phyloP scores from a whole-genome alignment of 2,113 vertebrate species.

The Seriola rivoliana region DNA sequence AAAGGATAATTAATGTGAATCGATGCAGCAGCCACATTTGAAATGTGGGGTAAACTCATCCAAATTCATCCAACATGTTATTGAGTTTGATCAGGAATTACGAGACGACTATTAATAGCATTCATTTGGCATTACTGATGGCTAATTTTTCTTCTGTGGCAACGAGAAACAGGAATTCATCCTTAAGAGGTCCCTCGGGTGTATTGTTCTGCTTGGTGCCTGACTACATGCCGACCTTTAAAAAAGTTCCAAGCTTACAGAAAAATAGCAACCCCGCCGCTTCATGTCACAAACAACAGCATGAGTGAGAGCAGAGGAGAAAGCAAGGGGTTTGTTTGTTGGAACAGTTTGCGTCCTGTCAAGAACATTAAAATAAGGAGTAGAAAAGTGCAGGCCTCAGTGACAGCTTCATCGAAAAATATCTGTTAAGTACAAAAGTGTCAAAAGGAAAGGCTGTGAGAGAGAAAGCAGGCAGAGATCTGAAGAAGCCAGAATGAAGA shows the following conservation, averaged over 20 bases:
- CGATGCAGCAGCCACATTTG: conserved; percentile 39
- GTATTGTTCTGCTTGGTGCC: conserved; percentile 67
- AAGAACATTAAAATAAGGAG: conserved; percentile 72
- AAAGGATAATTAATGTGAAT: conserved; percentile 45
- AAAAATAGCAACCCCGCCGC: conserved; percentile 55
- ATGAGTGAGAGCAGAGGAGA: conserved; percentile 46
- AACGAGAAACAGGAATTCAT: conserved; percentile 55
- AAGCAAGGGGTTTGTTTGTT: conserved; percentile 17
- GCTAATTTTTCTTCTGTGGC: conserved; percentile 62
- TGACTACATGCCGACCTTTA: conserved; percentile 49
- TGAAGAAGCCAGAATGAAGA: conserved; percentile 74
- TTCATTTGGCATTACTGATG: conserved; percentile 69
- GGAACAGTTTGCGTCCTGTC: conserved; percentile 63
- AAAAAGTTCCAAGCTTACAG: conserved; percentile 50
- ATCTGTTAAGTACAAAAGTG: conserved; percentile 85
- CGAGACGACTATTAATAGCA: conserved; percentile 44
- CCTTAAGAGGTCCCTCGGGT: conserved; percentile 52
- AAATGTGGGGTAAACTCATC: conserved; percentile 42
- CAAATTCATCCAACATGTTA: conserved; percentile 28
- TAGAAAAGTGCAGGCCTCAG: conserved; percentile 87
- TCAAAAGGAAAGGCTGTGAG: conserved; percentile 79
- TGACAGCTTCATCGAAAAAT: conserved; percentile 85
- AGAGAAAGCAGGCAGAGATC: conserved; percentile 71
- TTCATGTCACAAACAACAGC: conserved; percentile 53
- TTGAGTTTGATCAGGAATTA: conserved; percentile 38